Conservation (phyloP, 2,888 invertebrate species). For the Syritta pipiens region DNA sequence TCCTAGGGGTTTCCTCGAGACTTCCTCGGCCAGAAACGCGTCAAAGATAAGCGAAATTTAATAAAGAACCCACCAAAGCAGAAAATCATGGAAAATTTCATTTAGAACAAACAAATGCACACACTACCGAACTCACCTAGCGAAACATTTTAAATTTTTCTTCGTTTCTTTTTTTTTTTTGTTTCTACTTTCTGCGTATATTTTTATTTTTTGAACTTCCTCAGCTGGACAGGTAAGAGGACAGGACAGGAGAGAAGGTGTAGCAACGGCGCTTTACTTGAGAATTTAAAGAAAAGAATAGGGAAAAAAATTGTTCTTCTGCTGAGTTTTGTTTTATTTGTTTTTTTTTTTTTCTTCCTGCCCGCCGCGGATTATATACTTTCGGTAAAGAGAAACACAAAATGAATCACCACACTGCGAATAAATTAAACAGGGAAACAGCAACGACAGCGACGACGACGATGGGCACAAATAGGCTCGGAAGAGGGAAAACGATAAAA, state of each 20-base stretch:
- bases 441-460: constrained; percentile 18
- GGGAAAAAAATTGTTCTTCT: background rate
- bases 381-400: constrained; percentile 36
- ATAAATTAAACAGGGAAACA: constrained; percentile 61
- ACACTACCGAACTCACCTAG: constrained; percentile 55
- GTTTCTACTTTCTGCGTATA: background rate
- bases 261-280: constrained; percentile 5
- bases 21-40: constrained; percentile 18
- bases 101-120: constrained; percentile 24
- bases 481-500: constrained; percentile 24
- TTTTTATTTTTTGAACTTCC: constrained; percentile 3
- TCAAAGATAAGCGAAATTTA: constrained; percentile 51
- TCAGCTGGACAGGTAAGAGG: constrained; percentile 19
- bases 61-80: constrained; percentile 37
- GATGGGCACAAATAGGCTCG: constrained; percentile 29
- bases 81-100: constrained; percentile 32
- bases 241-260: background rate
- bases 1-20: constrained; percentile 3
- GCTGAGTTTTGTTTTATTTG: constrained; percentile 7
- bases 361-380: constrained; percentile 18
- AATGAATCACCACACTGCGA: constrained; percentile 61
- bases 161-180: background rate
- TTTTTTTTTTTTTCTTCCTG: constrained; percentile 35
- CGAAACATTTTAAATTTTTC: constrained; percentile 24
- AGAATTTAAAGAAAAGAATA: constrained; percentile 14